Evolutionary conservation across 1,140 invertebrate genomes (phyloP), one percentile per base, ranked within the genome.

Genomic region (Zaprionus nigranus): DNA sequence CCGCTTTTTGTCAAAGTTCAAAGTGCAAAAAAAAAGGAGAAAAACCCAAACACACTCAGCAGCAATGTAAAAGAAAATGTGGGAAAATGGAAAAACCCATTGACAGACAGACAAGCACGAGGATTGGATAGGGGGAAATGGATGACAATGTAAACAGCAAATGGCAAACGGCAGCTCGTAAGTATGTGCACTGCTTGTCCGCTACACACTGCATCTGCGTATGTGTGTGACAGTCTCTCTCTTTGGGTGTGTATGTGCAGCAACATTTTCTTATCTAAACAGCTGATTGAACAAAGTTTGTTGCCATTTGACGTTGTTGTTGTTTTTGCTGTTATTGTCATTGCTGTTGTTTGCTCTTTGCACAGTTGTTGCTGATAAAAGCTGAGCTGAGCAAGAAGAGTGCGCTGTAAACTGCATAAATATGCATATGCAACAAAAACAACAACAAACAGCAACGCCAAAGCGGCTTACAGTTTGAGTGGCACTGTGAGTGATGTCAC

Each of bases 201-300:
- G 2, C 9, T 22, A 20, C 46, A 20, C 15, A 9, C 15, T 9
- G 17, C 46, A 12, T 3, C 13, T 36, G 51, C 51, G 24, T 61
- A 26, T 66, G 49, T 56, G 38, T 62, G 57, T 28, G 53, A 38
- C 36, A 56, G 68, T 30, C 28, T 30, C 28, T 30, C 28, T 7
- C 26, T 26, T 26, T 26, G 26, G 6, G 26, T 26, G 6, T 30
- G 28, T 30, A 7, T 30, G 77, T 40, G 38, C 38, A 40, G 38
- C 38, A 40, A 40, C 38, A 40, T 40, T 40, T 40, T 40, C 38
- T n/a, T 40, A 40, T 40, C 38, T 40, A 40, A 40, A 40, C 38
- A 40, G 20, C 84, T 87, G 83, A 87, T 87, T 87, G 83, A 88
- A 88, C 84, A 87, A 87, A 87, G 81, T 87, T 87, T 87, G 72